Percentiles rank a stretch among this genome's conserved stretches.
Evolutionary conservation across 2,113 vertebrate genomes (phyloP).

Genomic region (Puffinus mauretanicus): DNA sequence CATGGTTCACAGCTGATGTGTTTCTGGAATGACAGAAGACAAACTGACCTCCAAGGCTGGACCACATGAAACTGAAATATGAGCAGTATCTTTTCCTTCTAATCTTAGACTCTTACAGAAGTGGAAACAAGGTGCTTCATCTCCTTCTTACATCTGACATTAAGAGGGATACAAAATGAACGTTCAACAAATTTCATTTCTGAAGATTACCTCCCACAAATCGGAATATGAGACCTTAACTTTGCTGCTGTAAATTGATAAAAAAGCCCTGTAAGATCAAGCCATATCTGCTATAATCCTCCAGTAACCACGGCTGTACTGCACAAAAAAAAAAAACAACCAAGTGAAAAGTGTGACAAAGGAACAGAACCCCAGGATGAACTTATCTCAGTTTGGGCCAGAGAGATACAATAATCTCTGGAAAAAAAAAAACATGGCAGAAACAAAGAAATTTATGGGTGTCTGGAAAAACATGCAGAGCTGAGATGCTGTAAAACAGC

Average conservation of each 20-base stretch:
- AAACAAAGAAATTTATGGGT: background rate
- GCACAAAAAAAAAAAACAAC: background rate
- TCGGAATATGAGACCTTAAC: conserved; percentile 35
- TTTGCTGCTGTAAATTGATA: conserved; percentile 41
- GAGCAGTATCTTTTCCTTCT: conserved; percentile 15
- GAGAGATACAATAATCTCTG: background rate
- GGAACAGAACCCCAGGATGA: background rate
- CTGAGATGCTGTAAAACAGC: background rate
- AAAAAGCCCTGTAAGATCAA: conserved; percentile 14
- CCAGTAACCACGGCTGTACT: background rate
- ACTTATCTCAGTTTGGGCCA: background rate
- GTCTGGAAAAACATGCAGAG: background rate
- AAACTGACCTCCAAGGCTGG: background rate
- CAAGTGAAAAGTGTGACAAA: background rate
- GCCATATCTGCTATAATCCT: background rate
- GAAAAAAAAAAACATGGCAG: background rate
- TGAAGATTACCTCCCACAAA: conserved; percentile 43
- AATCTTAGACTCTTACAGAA: conserved; percentile 8
- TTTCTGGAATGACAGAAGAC: background rate
- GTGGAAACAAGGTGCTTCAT: conserved; percentile 28
- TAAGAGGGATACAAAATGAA: conserved; percentile 25
- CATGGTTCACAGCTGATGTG: background rate
- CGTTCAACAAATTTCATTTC: conserved; percentile 19
- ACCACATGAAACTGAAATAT: conserved; percentile 15
- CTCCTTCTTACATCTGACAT: conserved; percentile 19